Conservation (phyloP, 2,797 vertebrate genomes). For the Spheniscus humboldti region DNA sequence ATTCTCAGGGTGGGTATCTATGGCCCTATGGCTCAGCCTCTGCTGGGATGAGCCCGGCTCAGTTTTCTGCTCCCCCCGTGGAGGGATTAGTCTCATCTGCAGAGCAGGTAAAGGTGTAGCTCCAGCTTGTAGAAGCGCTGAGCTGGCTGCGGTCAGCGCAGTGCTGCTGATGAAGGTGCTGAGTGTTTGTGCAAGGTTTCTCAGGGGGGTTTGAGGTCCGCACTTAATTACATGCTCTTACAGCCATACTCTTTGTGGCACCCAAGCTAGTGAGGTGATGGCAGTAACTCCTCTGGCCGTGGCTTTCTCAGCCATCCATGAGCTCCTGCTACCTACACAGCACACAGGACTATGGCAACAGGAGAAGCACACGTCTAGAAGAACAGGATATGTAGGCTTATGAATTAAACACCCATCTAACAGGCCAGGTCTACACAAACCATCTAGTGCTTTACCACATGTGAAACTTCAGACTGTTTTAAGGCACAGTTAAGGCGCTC, state of each 20-base stretch:
- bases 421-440: neutral
- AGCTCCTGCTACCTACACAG: neutral
- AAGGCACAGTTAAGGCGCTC: neutral
- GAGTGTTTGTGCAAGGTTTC: neutral
- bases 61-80: fast-evolving
- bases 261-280: neutral
- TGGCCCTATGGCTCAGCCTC: neutral
- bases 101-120: neutral
- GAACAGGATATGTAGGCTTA: neutral
- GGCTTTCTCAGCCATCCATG: neutral
- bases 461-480: neutral
- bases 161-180: neutral
- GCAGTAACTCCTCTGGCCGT: neutral
- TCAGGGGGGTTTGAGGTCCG: neutral
- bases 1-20: neutral
- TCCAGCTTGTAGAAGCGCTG: neutral
- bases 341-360: neutral
- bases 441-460: neutral
- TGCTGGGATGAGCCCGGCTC: neutral
- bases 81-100: neutral
- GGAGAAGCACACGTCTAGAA: neutral
- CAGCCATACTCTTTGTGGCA: neutral
- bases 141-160: neutral
- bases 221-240: neutral
- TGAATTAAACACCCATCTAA: neutral